Evolutionary conservation across 2,113 vertebrate species (phyloP).

Genomic region (Australoheros scitulus): DNA sequence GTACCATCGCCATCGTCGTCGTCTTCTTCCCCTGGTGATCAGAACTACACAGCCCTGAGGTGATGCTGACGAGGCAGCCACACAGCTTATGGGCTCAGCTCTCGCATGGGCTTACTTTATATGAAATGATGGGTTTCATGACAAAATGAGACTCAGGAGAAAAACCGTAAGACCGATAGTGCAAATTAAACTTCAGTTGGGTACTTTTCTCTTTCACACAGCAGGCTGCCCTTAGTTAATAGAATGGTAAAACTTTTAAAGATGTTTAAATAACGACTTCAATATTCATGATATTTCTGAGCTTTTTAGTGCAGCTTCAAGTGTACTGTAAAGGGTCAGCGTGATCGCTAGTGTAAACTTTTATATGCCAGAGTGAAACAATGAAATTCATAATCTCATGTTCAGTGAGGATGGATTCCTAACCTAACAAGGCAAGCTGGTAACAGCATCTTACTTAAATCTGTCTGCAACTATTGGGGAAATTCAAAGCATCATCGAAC

Average conservation of each 20-base stretch:
- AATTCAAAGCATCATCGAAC: no score
- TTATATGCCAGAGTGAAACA: background rate
- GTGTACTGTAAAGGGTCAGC: background rate
- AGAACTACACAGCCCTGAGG: conserved; percentile 8
- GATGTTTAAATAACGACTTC: conserved; percentile 13
- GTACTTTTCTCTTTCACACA: background rate
- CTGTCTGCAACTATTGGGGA: background rate
- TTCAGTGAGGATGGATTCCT: background rate
- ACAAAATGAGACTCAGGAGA: conserved; percentile 8
- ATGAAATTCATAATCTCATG: background rate
- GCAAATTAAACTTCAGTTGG: conserved; percentile 25
- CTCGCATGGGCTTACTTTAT: background rate
- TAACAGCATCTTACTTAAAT: background rate
- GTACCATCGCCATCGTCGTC: background rate
- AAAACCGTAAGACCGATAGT: conserved; percentile 2
- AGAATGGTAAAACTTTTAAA: conserved; percentile 28
- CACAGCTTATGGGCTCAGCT: conserved; percentile 49
- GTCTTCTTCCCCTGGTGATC: conserved; percentile 9
- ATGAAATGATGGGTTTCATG: conserved; percentile 34
- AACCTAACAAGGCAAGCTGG: background rate
- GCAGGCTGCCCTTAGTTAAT: conserved; percentile 26
- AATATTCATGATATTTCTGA: conserved; percentile 25
- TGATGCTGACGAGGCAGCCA: conserved; percentile 50
- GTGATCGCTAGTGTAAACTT: background rate
- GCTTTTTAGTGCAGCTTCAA: conserved; percentile 18